phyloP scores from a whole-genome alignment of 23 tunicate genomes.

The Diplosoma virens region DNA sequence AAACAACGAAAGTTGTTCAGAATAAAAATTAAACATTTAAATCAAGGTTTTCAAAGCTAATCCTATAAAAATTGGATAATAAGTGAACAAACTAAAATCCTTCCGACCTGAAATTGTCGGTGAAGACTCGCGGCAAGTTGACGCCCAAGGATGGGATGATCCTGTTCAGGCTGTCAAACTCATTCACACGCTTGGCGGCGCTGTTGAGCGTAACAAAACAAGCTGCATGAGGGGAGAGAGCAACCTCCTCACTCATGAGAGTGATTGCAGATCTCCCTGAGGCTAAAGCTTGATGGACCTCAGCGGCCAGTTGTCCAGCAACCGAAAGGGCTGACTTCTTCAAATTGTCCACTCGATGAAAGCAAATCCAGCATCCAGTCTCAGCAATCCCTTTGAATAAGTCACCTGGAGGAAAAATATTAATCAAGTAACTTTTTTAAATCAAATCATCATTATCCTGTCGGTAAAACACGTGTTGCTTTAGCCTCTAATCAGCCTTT shows the following conservation, averaged over 20 bases:
- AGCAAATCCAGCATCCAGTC: constrained; percentile 84
- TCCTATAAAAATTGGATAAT: too few species aligned
- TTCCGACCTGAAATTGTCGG: constrained; percentile 59
- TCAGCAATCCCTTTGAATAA: constrained; percentile 90
- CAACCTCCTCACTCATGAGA: constrained; percentile 77
- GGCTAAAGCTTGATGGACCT: constrained; percentile 56
- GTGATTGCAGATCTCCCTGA: constrained; percentile 41
- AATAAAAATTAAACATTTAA: too few species aligned
- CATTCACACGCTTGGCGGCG: neutral
- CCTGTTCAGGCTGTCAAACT: neutral
- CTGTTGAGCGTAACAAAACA: constrained; percentile 67
- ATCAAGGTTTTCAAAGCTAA: too few species aligned
- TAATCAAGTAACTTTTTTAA: too few species aligned
- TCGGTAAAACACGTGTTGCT: neutral
- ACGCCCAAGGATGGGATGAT: constrained; percentile 14
- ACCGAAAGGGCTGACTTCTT: constrained; percentile 55
- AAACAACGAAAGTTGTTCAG: too few species aligned
- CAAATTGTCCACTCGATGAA: constrained; percentile 43
- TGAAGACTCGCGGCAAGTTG: constrained; percentile 47
- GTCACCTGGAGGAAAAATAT: constrained; percentile 48
- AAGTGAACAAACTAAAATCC: too few species aligned
- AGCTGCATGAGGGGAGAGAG: constrained; percentile 64
- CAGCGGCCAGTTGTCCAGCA: constrained; percentile 66
- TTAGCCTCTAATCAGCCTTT: neutral
- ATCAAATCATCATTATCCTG: too few species aligned